Evolutionary conservation across 2,113 vertebrate genomes (phyloP), one percentile per base, ranked within the genome.

Genomic region (Synchiropus splendidus): DNA sequence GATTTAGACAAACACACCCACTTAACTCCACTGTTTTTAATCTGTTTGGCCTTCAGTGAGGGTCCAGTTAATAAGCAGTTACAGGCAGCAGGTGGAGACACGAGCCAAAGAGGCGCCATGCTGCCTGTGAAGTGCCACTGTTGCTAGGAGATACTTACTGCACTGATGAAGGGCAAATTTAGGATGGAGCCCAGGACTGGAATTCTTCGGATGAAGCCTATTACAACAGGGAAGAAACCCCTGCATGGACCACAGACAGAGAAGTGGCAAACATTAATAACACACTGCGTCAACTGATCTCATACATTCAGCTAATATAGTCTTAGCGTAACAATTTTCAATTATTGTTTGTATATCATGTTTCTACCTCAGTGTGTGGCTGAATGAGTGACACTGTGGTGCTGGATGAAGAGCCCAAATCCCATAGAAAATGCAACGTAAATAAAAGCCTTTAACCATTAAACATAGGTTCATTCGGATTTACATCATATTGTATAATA

Each of bases 181-280:
- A 99, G 81, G 63, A 99, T 78, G n/a, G 88, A 94, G 16, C 94
- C 95, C 2, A 99, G 89, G 35, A 98, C 74, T 6, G 95, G 95
- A 51, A 99, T 87, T 87, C 95, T 90, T 79, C 94, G 89, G 67
- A 99, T 95, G 66, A 97, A 99, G 64, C 93, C 94, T 12, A 98
- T 56, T 0, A 90, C 87, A 33, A 98, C 92, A 48, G 95, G 95
- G 77, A 99, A 99, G 84, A 99, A 98, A 1, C 94, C 95, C 88
- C 94, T 99, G 67, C 21, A 27, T 8, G 8, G 14, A 74, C 18
- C 17, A 13, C 34, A 9, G 42, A 62, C 5, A 16, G 31, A 42
- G 21, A 40, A 10, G 16, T 5, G 11, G 17, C 31, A 18, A 10
- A 15, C 12, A 14, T 30, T 2, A n/a, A 16, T 45, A 27, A 14